Evolutionary conservation across 2,113 vertebrate species (phyloP), one percentile per base, ranked within the genome.

Genomic region (Odontophorus gujanensis): DNA sequence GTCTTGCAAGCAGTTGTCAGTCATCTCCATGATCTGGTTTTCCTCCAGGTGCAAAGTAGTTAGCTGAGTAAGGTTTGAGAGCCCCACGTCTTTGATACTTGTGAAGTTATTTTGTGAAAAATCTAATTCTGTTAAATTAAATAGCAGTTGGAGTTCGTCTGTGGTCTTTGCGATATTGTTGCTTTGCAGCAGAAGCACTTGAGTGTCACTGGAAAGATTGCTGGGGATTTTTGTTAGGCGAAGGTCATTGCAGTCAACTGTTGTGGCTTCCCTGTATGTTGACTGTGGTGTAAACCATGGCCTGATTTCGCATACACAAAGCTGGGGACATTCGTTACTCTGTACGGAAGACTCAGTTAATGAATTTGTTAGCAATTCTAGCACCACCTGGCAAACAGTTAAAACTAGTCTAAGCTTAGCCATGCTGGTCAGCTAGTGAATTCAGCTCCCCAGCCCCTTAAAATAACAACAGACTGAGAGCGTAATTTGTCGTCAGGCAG

Each of bases 271-370:
- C 95, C 99, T 98, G 98, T 99, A 99, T 0, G 99, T 99, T 36
- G 99, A 99, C 96, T 99, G 99, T 0, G 99, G 99, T 30, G 99
- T 99, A 93, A 99, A 99, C 99, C 99, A 99, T 20, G 99, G 99
- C 32, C 99, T 97, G 92, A 99, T 98, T 91, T 99, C 99, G 63
- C 99, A 99, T 5, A 99, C 99, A 30, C 99, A 99, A 30, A 99
- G 98, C 93, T 99, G 99, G 19, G 99, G 99, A 73, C 99, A 99
- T 90, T 99, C 99, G 10, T 94, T 98, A 59, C 94, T 98, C 81
- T 97, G 98, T 38, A 97, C 90, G 76, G 98, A 98, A 92, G 98
- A 98, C 73, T 98, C 97, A 59, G 97, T 94, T 57, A 98, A 92
- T 28, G 98, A 97, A 79, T 94, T 93, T 88, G 97, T 79, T 28